Evolutionary conservation across 2,888 invertebrate species (phyloP).

Genomic region (Alloplasta piceator): DNA sequence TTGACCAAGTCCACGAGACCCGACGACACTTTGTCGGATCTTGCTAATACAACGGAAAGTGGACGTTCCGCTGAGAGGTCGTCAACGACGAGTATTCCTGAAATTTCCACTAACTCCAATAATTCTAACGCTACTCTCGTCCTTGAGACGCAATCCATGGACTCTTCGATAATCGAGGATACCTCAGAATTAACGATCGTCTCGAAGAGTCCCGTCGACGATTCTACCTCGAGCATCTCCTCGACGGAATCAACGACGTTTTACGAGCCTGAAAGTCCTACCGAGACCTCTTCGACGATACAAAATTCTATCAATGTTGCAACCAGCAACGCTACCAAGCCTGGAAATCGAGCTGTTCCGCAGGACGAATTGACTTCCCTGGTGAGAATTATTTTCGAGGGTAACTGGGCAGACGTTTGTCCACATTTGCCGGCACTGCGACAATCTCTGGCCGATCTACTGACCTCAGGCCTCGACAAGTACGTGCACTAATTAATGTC

Average conservation of each 20-base stretch:
- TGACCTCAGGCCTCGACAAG: conserved; percentile 71
- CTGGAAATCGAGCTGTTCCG: conserved; percentile 24
- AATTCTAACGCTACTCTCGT: conserved; percentile 15
- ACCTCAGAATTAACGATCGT: not conserved
- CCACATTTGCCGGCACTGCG: conserved; percentile 71
- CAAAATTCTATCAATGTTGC: conserved; percentile 33
- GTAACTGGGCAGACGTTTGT: conserved; percentile 75
- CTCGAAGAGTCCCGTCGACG: not conserved
- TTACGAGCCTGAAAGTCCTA: conserved; percentile 31
- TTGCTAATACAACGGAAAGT: conserved; percentile 20
- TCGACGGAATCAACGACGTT: conserved; percentile 34
- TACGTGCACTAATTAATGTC: conserved; percentile 62
- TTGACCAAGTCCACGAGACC: conserved; percentile 45
- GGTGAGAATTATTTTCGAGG: conserved; percentile 77
- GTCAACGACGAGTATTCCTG: conserved; percentile 44
- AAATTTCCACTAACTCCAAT: conserved; percentile 7
- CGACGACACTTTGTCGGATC: conserved; percentile 48
- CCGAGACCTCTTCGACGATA: conserved; percentile 46
- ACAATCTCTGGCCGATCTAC: conserved; percentile 72
- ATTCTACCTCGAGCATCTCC: conserved; percentile 16
- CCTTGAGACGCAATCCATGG: conserved; percentile 20
- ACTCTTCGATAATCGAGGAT: conserved; percentile 20
- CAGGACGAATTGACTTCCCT: conserved; percentile 72
- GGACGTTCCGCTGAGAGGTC: conserved; percentile 34
- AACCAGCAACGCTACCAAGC: conserved; percentile 20